A percentile compares a stretch with the other conserved stretches of the same genome.
phyloP scores from a whole-genome alignment of 2,888 invertebrate genomes.

The Pachymerium ferrugineum region DNA sequence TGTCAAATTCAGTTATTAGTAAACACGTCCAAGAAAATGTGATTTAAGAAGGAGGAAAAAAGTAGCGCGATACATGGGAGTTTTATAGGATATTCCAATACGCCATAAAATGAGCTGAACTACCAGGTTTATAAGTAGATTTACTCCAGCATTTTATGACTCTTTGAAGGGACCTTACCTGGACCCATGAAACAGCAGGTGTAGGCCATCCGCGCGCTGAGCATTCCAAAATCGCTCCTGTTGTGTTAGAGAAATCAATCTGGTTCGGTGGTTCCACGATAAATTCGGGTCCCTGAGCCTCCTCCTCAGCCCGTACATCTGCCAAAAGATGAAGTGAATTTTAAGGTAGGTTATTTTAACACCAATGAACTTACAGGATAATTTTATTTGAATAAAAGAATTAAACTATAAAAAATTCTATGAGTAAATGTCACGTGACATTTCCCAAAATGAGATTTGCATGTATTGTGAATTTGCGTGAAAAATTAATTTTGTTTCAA shows the following conservation, averaged over 20 bases:
- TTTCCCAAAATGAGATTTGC: background rate
- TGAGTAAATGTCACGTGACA: no score
- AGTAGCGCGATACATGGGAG: no score
- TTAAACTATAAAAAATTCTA: no score
- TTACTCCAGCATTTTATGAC: background rate
- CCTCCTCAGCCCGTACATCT: conserved; percentile 21
- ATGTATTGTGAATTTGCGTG: background rate
- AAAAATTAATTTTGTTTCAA: background rate
- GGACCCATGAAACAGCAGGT: conserved; percentile 29
- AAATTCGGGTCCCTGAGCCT: conserved; percentile 27
- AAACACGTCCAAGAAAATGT: no score
- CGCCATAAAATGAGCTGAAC: background rate
- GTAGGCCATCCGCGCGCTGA: conserved; percentile 20
- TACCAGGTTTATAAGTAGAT: background rate
- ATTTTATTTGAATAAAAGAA: background rate
- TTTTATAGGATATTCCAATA: background rate
- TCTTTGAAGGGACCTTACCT: conserved; percentile 20
- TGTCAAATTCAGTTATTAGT: no score
- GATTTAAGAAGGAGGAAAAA: no score
- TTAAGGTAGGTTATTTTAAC: background rate
- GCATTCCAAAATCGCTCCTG: conserved; percentile 29
- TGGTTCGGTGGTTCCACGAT: conserved; percentile 27
- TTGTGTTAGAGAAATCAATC: conserved; percentile 29
- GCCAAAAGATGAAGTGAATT: background rate
- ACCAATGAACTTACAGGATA: background rate